Conservation (phyloP, 2,888 invertebrate species). For the Lasioglossum morio region DNA sequence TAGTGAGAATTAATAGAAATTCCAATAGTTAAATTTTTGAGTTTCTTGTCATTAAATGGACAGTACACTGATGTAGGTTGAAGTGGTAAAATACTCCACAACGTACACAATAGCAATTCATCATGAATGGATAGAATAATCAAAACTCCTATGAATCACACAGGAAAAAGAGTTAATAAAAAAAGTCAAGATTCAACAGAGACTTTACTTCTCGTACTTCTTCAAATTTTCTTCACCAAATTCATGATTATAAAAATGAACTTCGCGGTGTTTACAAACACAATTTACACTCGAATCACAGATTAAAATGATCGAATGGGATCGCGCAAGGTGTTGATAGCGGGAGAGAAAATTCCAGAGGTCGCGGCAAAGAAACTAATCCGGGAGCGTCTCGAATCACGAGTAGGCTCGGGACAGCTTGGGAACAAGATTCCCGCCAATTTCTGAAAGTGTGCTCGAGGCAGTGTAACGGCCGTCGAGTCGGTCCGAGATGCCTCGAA, state of each 20-base stretch:
- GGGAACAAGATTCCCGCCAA: conserved; percentile 74
- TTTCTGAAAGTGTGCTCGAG: conserved; percentile 67
- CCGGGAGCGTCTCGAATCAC: conserved; percentile 19
- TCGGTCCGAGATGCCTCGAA: conserved; percentile 75
- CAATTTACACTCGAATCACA: neutral
- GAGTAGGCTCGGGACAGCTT: conserved; percentile 55
- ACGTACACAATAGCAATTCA: neutral
- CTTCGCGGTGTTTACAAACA: neutral
- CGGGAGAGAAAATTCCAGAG: neutral
- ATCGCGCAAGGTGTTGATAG: neutral
- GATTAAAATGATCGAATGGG: neutral
- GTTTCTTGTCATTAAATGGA: neutral
- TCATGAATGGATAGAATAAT: too few species aligned
- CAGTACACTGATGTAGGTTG: neutral
- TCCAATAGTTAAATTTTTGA: neutral
- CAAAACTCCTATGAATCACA: too few species aligned
- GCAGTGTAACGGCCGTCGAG: conserved; percentile 72
- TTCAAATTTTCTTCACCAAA: neutral
- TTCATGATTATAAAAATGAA: neutral
- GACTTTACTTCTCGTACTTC: neutral
- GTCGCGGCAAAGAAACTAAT: neutral
- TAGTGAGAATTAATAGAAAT: neutral
- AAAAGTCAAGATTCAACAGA: neutral
- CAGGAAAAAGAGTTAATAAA: neutral
- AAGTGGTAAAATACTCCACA: neutral